Evolutionary conservation across 2,888 invertebrate species (phyloP), one percentile per base, ranked within the genome.

Genomic region (Drosophila birchii): DNA sequence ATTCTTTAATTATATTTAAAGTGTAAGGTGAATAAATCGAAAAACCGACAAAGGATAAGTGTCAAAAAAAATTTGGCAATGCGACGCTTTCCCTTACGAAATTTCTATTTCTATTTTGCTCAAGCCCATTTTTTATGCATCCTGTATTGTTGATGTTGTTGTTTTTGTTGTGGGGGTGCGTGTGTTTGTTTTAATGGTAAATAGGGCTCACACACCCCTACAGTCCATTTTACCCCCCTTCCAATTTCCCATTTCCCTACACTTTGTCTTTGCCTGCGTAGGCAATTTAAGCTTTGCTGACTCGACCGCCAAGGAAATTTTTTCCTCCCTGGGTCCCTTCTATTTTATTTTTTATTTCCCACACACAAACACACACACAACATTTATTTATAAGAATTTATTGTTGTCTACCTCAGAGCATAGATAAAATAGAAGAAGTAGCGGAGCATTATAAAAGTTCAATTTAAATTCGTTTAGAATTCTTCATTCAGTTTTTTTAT

Each of bases 31-130:
- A 14, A 20, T 36, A 47, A 34, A 18, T 51, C 56, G 11, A 26
- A 26, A 39, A 26, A 41, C 43, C 62, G 76, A 77, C 80, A 80
- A 88, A 78, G 86, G 84, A 89, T 90, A 88, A 88, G 90, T 90
- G 90, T 88, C 90, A 90, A 88, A 90, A 88, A 77, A 78, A 90
- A 90, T 86, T 87, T 90, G 85, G 87, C 89, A 83, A 84, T 85
- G 85, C 87, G 83, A 72, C 64, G 78, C 72, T 76, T 78, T 76
- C 63, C 62, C 68, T 39, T 78, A 47, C 69, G 20, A 14, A 34
- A 34, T 20, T 51, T 36, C 16, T 16, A n/a, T n/a, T 51, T 51
- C 1, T 51, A 67, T 45, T 34, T 38, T 45, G 4, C 39, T 29
- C 23, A 26, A 18, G n/a, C 38, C 41, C 62, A 60, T 89, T 81